Conservation (phyloP, 2,888 invertebrate species). For the Volucella zonaria region DNA sequence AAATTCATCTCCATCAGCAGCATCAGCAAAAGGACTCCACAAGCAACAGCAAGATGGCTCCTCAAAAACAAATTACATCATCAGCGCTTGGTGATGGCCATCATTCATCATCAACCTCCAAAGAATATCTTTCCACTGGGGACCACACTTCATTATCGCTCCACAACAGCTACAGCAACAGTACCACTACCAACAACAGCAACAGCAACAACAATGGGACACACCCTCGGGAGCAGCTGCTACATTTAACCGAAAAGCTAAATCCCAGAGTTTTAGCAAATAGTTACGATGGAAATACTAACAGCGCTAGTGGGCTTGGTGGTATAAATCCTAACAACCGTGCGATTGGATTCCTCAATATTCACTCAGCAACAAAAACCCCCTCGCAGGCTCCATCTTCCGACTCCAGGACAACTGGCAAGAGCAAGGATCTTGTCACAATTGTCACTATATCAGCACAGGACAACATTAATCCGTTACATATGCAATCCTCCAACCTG, state of each 20-base stretch:
- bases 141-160: slow-evolving; percentile 67
- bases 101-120: slow-evolving; percentile 71
- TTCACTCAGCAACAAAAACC: slow-evolving; percentile 40
- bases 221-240: slow-evolving; percentile 74
- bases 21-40: slow-evolving; percentile 47
- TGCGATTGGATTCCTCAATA: slow-evolving; percentile 55
- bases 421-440: slow-evolving; percentile 81
- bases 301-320: slow-evolving; percentile 42
- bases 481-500: slow-evolving; percentile 61
- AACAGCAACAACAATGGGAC: slow-evolving; percentile 27
- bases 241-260: slow-evolving; percentile 58
- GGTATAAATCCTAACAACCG: slow-evolving; percentile 59
- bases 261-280: slow-evolving; percentile 61
- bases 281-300: too few relatives aligned
- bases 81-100: slow-evolving; percentile 61
- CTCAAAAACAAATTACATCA: slow-evolving; percentile 70
- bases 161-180: slow-evolving; percentile 44
- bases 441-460: slow-evolving; percentile 81
- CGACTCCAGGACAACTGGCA: slow-evolving; percentile 66
- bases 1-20: slow-evolving; percentile 49
- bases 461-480: slow-evolving; percentile 62
- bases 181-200: slow-evolving; percentile 6
- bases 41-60: slow-evolving; percentile 52
- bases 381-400: slow-evolving; percentile 21
- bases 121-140: slow-evolving; percentile 61